A percentile compares a stretch with the other conserved stretches of the same genome.
These are phyloP conservation scores for Cydia strobilella DNA, from an alignment of 1,140 invertebrate species.

Conservation along the genomic window DNA sequence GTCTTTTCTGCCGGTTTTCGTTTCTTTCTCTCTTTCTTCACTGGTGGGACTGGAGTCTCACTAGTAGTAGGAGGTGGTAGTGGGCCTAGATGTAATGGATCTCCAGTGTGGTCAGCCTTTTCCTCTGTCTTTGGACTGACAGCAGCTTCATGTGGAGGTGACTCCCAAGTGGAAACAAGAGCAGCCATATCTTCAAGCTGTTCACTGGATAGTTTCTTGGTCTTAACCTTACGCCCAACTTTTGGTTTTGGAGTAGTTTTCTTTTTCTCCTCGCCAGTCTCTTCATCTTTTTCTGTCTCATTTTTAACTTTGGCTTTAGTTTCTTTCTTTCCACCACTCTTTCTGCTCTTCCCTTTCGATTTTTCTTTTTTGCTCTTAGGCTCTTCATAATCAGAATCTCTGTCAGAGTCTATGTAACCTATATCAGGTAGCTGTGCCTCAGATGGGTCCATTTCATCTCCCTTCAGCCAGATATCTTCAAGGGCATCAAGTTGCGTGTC, in stretches of 20 bases:
- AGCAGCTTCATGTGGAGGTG: constrained; percentile 56
- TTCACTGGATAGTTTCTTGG: constrained; percentile 62
- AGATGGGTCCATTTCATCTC: constrained; percentile 86
- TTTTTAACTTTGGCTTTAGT: constrained; percentile 45
- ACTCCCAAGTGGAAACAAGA: constrained; percentile 65
- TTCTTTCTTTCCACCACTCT: constrained; percentile 57
- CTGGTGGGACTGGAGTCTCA: constrained; percentile 1
- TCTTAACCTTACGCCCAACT: constrained; percentile 51
- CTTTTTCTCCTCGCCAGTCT: constrained; percentile 34
- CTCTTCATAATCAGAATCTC: constrained; percentile 74
- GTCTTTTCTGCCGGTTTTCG: constrained; percentile 52
- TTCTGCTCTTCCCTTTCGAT: constrained; percentile 57
- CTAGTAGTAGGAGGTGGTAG: background rate
- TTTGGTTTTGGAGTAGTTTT: constrained; percentile 36
- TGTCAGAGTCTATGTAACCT: constrained; percentile 73
- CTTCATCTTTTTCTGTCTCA: constrained; percentile 41
- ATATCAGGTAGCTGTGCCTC: constrained; percentile 73
- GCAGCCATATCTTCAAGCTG: constrained; percentile 63
- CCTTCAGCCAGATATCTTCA: constrained; percentile 91
- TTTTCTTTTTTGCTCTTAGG: constrained; percentile 55
- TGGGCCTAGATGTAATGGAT: constrained; percentile 33
- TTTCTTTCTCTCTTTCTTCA: constrained; percentile 61
- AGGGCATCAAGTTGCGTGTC: constrained; percentile 88
- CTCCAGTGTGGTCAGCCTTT: constrained; percentile 3
- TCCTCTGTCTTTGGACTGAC: constrained; percentile 17